Percentiles rank a stretch among this genome's conserved stretches.
Conservation (phyloP, 2,113 vertebrate species). For the Sminthopsis crassicaudata region DNA sequence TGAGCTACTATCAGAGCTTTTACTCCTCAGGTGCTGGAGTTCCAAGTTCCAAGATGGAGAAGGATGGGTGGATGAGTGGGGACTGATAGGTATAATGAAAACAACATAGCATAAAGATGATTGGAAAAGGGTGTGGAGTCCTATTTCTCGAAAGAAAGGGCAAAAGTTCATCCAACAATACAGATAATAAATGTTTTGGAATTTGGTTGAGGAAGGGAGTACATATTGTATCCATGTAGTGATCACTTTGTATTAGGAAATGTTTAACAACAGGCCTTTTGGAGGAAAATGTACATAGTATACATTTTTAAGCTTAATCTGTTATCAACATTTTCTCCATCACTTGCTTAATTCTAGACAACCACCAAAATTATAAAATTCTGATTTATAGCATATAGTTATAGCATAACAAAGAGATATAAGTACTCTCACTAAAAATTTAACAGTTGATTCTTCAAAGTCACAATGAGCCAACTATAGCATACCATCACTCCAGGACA, state of each 20-base stretch:
- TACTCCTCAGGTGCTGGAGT: background rate
- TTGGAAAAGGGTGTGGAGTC: background rate
- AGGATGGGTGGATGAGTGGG: background rate
- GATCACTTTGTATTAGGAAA: background rate
- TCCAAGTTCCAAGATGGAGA: background rate
- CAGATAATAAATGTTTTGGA: background rate
- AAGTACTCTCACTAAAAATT: background rate
- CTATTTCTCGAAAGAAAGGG: background rate
- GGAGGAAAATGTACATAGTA: background rate
- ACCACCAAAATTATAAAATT: background rate
- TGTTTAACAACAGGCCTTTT: background rate
- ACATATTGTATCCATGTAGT: background rate
- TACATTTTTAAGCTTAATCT: background rate
- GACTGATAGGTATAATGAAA: background rate
- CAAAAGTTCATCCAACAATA: background rate
- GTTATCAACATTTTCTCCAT: background rate
- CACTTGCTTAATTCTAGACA: background rate
- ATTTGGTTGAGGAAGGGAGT: background rate
- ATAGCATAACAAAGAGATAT: background rate
- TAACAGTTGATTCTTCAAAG: background rate
- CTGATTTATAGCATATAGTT: background rate
- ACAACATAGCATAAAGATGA: background rate
- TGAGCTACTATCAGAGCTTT: background rate
- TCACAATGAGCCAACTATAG: background rate
- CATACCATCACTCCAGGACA: background rate